Percentiles rank a stretch among this genome's conserved stretches.
Conservation (phyloP, 2,888 invertebrate species). For the Chaetoderma sp. region DNA sequence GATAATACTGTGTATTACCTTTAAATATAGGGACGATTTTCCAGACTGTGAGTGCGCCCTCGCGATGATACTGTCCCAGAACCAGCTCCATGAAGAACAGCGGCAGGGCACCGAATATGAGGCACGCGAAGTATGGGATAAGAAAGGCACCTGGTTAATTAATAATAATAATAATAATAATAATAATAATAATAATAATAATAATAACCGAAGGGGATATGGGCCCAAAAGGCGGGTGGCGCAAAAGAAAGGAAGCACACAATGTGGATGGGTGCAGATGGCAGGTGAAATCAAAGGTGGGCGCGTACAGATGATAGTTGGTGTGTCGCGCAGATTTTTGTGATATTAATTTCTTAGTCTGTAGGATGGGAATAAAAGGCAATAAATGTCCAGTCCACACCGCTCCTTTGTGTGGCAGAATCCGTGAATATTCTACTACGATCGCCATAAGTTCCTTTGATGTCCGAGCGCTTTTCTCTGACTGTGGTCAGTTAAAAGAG, state of each 20-base stretch:
- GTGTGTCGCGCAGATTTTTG: too few species aligned
- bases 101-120: constrained; percentile 90
- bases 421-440: too few species aligned
- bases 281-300: background rate
- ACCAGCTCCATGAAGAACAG: constrained; percentile 94
- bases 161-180: constrained; percentile 2
- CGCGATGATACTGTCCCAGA: constrained; percentile 90
- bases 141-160: constrained; percentile 87
- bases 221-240: background rate
- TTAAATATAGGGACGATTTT: constrained; percentile 85
- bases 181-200: background rate
- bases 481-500: too few species aligned
- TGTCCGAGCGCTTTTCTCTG: too few species aligned
- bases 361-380: too few species aligned
- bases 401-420: too few species aligned
- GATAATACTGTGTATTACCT: too few species aligned
- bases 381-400: too few species aligned
- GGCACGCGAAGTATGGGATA: constrained; percentile 92
- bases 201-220: background rate
- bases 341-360: too few species aligned
- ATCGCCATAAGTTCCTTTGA: too few species aligned
- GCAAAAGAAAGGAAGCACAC: background rate
- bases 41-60: constrained; percentile 94
- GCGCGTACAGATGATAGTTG: background rate
- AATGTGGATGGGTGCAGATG: background rate